Base-by-base conservation (phyloP, 2,888 invertebrate genomes). In the Drosophila infuscata region DNA sequence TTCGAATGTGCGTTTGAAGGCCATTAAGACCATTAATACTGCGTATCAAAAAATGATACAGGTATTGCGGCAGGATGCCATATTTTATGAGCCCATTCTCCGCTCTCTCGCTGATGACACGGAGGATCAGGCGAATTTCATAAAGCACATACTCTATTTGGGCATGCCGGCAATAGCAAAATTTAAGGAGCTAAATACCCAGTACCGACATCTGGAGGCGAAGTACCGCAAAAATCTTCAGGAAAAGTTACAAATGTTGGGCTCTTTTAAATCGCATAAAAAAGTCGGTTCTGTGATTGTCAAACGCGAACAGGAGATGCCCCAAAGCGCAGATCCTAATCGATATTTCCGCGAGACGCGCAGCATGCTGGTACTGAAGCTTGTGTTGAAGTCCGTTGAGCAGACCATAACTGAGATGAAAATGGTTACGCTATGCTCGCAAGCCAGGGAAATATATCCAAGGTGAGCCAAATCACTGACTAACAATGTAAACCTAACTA, bases 11-110 rank as follows among this genome's bases (percentile, higher is more conserved):
- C 92, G 93, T 0, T 61, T 92, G 2, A 91, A 91, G 70, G 93
- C 92, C 0, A 91, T 91, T 12, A 92, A 90, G 65, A 90, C 92
- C 2, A 90, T 93, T 2, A 91, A 92, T 62, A 83, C 84, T 15
- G 92, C 93, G 0, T 93, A 93, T 69, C 84, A 88, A 32, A 91
- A 89, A 67, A 91, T 93, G 72, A 90, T 93, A 53, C 91, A 92
- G 66, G 88, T 91, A 3, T 73, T 93, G 6, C 57, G 74, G 6
- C 86, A 93, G 49, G 93, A 93, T 74, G 90, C 88, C 20, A 92
- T 92, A 36, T 93, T 92, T 66, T 93, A 92, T 70, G 93, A 93
- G 51, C 92, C 93, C 3, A 92, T 93, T 8, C 70, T 93, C 9
- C 80, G 89, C 12, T 92, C 93, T 4, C 87, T 93, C 0, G 82